Conservation (phyloP, 1,140 invertebrate genomes). For the Bathynomus jamesi region DNA sequence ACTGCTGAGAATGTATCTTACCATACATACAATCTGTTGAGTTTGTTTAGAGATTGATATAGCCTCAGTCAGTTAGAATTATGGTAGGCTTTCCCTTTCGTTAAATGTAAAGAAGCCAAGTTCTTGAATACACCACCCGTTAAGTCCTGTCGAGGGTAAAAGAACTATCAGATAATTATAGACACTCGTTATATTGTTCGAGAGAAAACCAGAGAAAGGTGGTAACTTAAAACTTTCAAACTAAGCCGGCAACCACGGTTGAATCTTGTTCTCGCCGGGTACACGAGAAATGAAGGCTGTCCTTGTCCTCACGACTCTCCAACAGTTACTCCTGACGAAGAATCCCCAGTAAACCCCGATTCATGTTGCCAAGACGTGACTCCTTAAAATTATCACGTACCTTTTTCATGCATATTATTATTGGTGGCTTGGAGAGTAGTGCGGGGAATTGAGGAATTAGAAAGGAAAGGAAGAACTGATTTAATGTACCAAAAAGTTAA, state of each 20-base stretch:
- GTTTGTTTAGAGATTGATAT: no score
- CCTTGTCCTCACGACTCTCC: no score
- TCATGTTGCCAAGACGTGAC: background rate
- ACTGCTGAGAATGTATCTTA: no score
- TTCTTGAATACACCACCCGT: constrained; percentile 48
- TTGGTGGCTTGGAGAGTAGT: no score
- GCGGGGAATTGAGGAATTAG: no score
- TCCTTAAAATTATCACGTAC: constrained; percentile 37
- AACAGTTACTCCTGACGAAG: no score
- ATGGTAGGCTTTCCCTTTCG: constrained; percentile 48
- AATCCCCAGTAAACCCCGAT: background rate
- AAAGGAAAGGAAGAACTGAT: no score
- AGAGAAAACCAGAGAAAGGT: background rate
- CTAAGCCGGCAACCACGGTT: background rate
- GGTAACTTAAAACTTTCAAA: background rate
- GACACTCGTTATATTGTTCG: background rate
- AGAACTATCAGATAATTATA: background rate
- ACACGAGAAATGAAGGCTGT: no score
- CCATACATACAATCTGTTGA: no score
- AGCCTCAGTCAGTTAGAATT: constrained; percentile 44
- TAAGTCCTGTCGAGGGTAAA: constrained; percentile 42
- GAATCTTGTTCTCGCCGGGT: no score
- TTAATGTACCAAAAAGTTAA: no score
- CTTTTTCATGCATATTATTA: constrained; percentile 69
- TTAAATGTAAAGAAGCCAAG: constrained; percentile 43